Evolutionary conservation across 2,797 vertebrate species (phyloP).

Genomic region (Austrolebias charrua): DNA sequence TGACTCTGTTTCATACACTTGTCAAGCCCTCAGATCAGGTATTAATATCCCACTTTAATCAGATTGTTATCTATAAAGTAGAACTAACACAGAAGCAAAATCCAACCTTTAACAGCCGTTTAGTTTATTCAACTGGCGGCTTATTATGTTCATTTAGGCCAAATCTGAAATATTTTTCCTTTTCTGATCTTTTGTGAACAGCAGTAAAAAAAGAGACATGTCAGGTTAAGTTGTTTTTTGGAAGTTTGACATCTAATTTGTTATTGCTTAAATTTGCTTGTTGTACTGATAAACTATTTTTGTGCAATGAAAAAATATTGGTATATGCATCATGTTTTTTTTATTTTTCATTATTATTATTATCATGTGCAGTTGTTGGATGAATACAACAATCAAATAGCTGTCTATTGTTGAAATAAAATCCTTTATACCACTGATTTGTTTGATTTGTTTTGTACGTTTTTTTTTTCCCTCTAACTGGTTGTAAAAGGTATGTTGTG

Average conservation of each 20-base stretch:
- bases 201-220: slow-evolving; percentile 15
- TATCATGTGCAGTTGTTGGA: neutral
- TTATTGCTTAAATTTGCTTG: slow-evolving; percentile 19
- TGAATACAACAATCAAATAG: slow-evolving; percentile 7
- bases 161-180: slow-evolving; percentile 19
- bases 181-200: slow-evolving; percentile 33
- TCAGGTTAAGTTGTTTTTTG: slow-evolving; percentile 35
- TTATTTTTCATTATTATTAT: slow-evolving; percentile 4
- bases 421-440: too few relatives aligned
- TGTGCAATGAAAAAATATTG: slow-evolving; percentile 26
- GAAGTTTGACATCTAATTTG: slow-evolving; percentile 34
- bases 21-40: slow-evolving; percentile 10
- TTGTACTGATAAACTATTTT: slow-evolving; percentile 37
- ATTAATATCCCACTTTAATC: slow-evolving; percentile 13
- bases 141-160: slow-evolving; percentile 36
- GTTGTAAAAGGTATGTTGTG: too few relatives aligned
- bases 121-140: slow-evolving; percentile 20
- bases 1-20: neutral
- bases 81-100: slow-evolving; percentile 13
- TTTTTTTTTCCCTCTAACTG: neutral
- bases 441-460: too few relatives aligned
- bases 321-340: neutral
- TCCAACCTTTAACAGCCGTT: neutral
- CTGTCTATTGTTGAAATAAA: slow-evolving; percentile 24
- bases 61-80: slow-evolving; percentile 17